These are phyloP conservation scores for Crioceris asparagi DNA, from an alignment of 2,888 invertebrate species.

Conservation along the genomic window DNA sequence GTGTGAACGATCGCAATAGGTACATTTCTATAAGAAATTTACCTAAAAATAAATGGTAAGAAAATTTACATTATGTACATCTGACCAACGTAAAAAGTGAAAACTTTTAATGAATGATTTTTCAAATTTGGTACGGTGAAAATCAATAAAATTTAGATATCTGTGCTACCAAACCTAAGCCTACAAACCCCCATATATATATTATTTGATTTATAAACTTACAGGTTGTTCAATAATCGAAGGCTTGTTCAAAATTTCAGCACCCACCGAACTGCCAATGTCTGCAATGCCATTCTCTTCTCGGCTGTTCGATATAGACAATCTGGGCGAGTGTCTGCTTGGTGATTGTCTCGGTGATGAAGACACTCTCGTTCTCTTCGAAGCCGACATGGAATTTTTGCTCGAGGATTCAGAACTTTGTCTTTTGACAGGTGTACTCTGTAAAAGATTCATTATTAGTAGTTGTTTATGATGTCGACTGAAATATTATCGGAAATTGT, in stretches of 20 bases:
- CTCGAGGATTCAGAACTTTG: slow-evolving; percentile 14
- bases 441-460: too few relatives aligned
- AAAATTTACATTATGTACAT: too few relatives aligned
- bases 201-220: slow-evolving; percentile 35
- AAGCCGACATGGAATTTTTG: slow-evolving; percentile 33
- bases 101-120: too few relatives aligned
- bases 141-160: too few relatives aligned
- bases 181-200: background rate
- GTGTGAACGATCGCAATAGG: too few relatives aligned
- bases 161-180: too few relatives aligned
- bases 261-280: slow-evolving; percentile 27
- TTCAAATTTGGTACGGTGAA: too few relatives aligned
- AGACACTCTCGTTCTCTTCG: slow-evolving; percentile 37
- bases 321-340: slow-evolving; percentile 31
- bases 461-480: background rate
- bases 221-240: slow-evolving; percentile 58
- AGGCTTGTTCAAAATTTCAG: slow-evolving; percentile 53
- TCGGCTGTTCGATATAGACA: background rate
- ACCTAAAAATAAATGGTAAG: too few relatives aligned
- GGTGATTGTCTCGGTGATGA: too few relatives aligned
- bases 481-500: background rate
- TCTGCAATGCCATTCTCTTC: slow-evolving; percentile 44
- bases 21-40: too few relatives aligned
- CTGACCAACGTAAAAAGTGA: too few relatives aligned
- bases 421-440: slow-evolving; percentile 12